phyloP scores from a whole-genome alignment of 2,888 invertebrate genomes.

The Epinotia ramella region DNA sequence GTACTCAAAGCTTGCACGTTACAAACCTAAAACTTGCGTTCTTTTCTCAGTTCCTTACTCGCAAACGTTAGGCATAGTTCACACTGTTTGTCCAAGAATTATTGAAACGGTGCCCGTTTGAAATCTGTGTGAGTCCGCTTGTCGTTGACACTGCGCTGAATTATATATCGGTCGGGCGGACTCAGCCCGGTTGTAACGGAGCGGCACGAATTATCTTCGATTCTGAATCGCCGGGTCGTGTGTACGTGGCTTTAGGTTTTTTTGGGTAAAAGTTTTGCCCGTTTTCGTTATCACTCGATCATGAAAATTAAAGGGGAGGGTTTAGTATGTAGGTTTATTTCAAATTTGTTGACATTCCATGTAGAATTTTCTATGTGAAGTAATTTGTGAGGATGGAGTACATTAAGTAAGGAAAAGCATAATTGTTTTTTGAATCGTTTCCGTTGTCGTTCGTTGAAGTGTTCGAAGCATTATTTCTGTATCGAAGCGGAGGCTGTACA shows the following conservation, averaged over 20 bases:
- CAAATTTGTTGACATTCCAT: background rate
- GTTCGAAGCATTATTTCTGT: too few relatives aligned
- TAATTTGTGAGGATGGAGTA: background rate
- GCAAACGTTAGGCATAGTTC: constrained; percentile 31
- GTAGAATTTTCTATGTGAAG: background rate
- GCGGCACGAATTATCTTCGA: constrained; percentile 53
- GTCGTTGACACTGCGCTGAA: constrained; percentile 59
- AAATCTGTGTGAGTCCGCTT: constrained; percentile 51
- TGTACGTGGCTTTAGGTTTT: constrained; percentile 10
- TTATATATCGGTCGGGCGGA: constrained; percentile 55
- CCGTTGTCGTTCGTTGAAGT: too few relatives aligned
- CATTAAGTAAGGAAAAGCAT: too few relatives aligned
- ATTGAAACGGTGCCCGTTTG: constrained; percentile 59
- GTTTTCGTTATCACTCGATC: background rate
- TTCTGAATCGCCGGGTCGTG: constrained; percentile 27
- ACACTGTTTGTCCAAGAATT: constrained; percentile 59
- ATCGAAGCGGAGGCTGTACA: too few relatives aligned
- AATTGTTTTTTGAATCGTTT: too few relatives aligned
- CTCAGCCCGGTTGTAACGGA: constrained; percentile 49
- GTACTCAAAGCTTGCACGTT: background rate
- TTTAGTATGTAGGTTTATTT: background rate
- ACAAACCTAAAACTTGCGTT: background rate
- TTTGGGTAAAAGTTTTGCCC: background rate
- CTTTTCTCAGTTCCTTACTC: constrained; percentile 1
- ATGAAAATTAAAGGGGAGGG: background rate